Base-by-base conservation (phyloP, 1,140 invertebrate genomes). In the Brachionus calyciflorus region DNA sequence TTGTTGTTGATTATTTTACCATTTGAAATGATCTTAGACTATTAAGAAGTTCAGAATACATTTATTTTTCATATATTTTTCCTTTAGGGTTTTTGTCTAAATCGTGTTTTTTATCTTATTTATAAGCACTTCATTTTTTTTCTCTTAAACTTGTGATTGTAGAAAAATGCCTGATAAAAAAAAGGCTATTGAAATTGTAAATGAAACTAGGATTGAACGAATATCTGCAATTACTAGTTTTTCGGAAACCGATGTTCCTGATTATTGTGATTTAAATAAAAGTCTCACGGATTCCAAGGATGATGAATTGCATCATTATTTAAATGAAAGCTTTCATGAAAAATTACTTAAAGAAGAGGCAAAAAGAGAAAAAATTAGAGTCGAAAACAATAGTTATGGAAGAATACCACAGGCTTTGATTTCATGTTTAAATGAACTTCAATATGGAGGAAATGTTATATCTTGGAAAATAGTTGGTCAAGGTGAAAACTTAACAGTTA, bases 391-490 rank as follows among this genome's bases (percentile, higher is more conserved):
- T 28, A 7, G 17, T 19, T 2, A 57, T 28, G 10, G 17, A 14
- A 6, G 19, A 9, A 51, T 69, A 19, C 65, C 65, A 5, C 37
- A 44, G 14, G 12, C 37, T 3, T 51, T 69, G 10, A 21, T 69
- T 10, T 21, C 24, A 5, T 28, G n/a, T 69, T n/a, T 69, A 5
- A 41, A 69, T 17, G 65, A 69, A 19, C 44, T 69, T 30, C 19
- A 69, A 17, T 12, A 46, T 28, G 48, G 12, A 7, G 65, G 65
- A n/a, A 28, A 28, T 46, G 30, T 69, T 7, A 46, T 41, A 4
- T 69, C 65, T 17, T 69, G 65, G 65, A 30, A 69, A 46, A 30
- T 69, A n/a, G 17, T 21, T 14, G 65, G 65, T 14, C 40, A 19
- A n/a, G 65, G 65, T 14, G 65, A 69, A 28, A 46, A 19, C 1